A percentile compares a stretch with the other conserved stretches of the same genome.
Evolutionary conservation across 2,113 vertebrate species (phyloP).

Genomic region (Pseudorectes ferrugineus): DNA sequence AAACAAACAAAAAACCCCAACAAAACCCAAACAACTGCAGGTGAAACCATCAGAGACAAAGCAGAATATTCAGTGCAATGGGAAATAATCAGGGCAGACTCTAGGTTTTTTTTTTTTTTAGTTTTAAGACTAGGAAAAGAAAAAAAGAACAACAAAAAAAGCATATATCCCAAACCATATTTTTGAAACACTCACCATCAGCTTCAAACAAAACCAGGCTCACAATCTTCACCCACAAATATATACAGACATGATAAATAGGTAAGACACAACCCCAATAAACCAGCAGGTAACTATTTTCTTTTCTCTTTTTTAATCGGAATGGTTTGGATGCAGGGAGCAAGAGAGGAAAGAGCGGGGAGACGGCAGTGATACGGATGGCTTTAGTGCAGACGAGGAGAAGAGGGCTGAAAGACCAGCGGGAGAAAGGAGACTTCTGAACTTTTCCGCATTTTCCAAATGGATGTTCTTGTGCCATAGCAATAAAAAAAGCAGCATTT

Average conservation of each 20-base stretch:
- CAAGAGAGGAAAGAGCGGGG: background rate
- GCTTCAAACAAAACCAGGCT: conserved; percentile 60
- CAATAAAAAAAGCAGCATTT: conserved; percentile 84
- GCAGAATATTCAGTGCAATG: conserved; percentile 91
- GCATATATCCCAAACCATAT: conserved; percentile 66
- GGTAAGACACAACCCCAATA: conserved; percentile 47
- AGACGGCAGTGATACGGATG: conserved; percentile 9
- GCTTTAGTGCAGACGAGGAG: conserved; percentile 54
- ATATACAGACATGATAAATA: conserved; percentile 73
- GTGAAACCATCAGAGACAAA: conserved; percentile 73
- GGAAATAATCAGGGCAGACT: conserved; percentile 64
- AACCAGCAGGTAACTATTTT: conserved; percentile 44
- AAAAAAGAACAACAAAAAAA: background rate
- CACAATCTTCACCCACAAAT: conserved; percentile 64
- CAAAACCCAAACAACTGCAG: conserved; percentile 57
- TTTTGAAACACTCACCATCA: conserved; percentile 55
- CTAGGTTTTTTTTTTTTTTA: conserved; percentile 61
- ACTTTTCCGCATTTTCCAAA: conserved; percentile 60
- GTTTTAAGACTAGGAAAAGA: conserved; percentile 79
- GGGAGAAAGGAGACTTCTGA: conserved; percentile 62
- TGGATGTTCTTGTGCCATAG: conserved; percentile 71
- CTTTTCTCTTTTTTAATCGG: conserved; percentile 20
- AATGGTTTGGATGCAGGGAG: conserved; percentile 36
- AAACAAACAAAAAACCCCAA: background rate
- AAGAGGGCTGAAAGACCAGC: conserved; percentile 8